These are phyloP conservation scores for Sminthurinus aureus DNA, from an alignment of 2,888 invertebrate genomes.

Conservation along the genomic window DNA sequence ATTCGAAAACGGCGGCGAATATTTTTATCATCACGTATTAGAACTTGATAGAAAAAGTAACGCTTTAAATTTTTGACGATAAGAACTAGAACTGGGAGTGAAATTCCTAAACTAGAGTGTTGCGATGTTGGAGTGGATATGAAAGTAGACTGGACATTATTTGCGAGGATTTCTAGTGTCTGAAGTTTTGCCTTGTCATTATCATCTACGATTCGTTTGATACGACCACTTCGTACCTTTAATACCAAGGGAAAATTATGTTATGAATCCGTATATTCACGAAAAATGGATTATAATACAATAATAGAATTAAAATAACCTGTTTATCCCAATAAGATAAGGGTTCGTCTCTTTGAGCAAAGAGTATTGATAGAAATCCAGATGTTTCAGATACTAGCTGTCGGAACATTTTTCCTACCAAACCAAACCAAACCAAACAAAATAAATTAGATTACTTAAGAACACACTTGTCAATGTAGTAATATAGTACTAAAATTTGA, in stretches of 20 bases:
- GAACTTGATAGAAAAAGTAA: constrained; percentile 55
- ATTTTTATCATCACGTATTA: constrained; percentile 51
- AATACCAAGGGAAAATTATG: background rate
- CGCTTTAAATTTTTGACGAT: constrained; percentile 50
- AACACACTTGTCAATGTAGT: too few species aligned
- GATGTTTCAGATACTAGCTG: background rate
- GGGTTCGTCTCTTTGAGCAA: constrained; percentile 49
- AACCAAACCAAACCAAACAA: too few species aligned
- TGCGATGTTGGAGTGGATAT: constrained; percentile 34
- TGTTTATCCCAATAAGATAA: constrained; percentile 54
- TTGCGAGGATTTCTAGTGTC: constrained; percentile 15
- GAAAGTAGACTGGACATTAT: constrained; percentile 18
- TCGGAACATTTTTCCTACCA: constrained; percentile 12
- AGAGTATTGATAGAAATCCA: constrained; percentile 50
- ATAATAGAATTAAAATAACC: constrained; percentile 34
- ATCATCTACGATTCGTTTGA: constrained; percentile 30
- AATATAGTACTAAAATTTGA: too few species aligned
- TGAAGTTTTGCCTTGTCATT: constrained; percentile 23
- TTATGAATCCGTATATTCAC: background rate
- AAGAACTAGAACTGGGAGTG: constrained; percentile 53
- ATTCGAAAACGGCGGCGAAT: constrained; percentile 46
- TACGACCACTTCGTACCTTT: constrained; percentile 26
- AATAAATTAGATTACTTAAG: too few species aligned
- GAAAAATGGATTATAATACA: background rate
- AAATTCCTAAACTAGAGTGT: constrained; percentile 39